Conservation (phyloP, 2,888 invertebrate genomes). For the Trilocha varians region DNA sequence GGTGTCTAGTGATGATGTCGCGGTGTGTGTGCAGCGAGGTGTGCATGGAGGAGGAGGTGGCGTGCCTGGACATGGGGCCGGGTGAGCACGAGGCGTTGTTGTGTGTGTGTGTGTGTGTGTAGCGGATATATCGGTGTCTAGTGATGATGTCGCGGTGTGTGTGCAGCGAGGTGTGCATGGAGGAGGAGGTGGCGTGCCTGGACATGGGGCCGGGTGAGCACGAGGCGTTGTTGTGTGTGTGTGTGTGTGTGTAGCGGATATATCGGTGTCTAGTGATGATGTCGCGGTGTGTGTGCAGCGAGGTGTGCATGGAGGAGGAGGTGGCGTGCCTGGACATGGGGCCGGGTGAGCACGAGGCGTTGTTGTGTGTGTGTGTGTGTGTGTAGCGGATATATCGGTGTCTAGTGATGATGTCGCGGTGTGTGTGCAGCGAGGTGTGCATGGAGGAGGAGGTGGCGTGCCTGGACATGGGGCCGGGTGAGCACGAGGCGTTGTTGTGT, state of each 20-base stretch:
- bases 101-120: slow-evolving; percentile 97
- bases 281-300: slow-evolving; percentile 42
- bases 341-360: slow-evolving; percentile 75
- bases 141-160: slow-evolving; percentile 5
- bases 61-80: slow-evolving; percentile 95
- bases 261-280: slow-evolving; percentile 80
- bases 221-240: slow-evolving; percentile 89
- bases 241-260: slow-evolving; percentile 98
- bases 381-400: slow-evolving; percentile 98
- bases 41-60: slow-evolving; percentile 93
- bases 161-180: slow-evolving; percentile 79
- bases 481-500: slow-evolving; percentile 81
- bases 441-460: slow-evolving; percentile 97
- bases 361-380: slow-evolving; percentile 97
- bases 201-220: slow-evolving; percentile 86
- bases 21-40: slow-evolving; percentile 64
- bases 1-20: slow-evolving; percentile 58
- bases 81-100: slow-evolving; percentile 77
- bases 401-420: neutral
- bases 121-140: slow-evolving; percentile 98
- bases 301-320: slow-evolving; percentile 89
- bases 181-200: slow-evolving; percentile 96
- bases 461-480: slow-evolving; percentile 89
- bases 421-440: slow-evolving; percentile 72
- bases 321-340: slow-evolving; percentile 97